Evolutionary conservation across 1,140 invertebrate genomes (phyloP).

Genomic region (Nebria ingens): DNA sequence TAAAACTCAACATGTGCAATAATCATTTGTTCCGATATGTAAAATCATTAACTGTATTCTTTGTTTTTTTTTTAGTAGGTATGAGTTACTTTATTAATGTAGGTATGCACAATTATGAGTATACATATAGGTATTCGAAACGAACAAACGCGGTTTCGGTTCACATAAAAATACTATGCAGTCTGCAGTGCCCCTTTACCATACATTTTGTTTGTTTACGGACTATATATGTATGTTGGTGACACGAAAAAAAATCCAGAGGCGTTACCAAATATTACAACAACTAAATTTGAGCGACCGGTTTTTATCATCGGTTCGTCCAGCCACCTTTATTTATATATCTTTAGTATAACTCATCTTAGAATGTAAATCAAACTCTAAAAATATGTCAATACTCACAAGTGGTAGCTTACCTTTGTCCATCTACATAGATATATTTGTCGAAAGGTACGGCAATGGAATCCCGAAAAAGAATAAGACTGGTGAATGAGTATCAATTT

Average conservation of each 20-base stretch:
- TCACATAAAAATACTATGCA: neutral
- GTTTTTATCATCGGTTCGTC: no score
- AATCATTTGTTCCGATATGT: neutral
- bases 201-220: neutral
- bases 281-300: no score
- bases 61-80: neutral
- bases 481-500: constrained; percentile 17
- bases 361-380: no score
- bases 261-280: no score
- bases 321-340: no score
- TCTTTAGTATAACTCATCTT: no score
- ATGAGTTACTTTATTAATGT: neutral
- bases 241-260: no score
- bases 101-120: constrained; percentile 1
- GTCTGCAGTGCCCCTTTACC: no score
- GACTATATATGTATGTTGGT: no score
- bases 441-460: no score
- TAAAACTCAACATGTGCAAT: neutral
- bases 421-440: no score
- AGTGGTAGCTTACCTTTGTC: neutral
- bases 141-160: neutral
- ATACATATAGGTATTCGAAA: neutral
- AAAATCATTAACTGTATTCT: neutral
- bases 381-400: neutral
- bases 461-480: neutral